These are phyloP conservation scores for Neomorphus geoffroyi DNA, from an alignment of 2,797 vertebrate genomes.

Conservation along the genomic window DNA sequence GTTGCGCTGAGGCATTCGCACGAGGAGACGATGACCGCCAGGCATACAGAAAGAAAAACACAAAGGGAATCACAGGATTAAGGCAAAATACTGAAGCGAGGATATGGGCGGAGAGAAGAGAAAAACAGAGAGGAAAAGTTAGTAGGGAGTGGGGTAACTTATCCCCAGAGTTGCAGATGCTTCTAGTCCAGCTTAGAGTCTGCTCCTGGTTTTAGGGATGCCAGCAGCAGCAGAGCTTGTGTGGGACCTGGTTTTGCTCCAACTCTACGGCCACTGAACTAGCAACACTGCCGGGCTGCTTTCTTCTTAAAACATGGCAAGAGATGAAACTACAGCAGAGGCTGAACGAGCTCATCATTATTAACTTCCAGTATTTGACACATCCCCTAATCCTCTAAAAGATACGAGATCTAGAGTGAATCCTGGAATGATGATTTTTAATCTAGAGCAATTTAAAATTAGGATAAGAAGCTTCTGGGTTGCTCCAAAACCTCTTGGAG, in stretches of 20 bases:
- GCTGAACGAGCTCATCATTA: background rate
- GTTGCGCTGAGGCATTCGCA: background rate
- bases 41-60: background rate
- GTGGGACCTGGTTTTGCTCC: background rate
- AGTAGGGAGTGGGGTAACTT: background rate
- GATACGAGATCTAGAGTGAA: background rate
- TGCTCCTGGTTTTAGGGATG: background rate
- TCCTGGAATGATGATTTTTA: background rate
- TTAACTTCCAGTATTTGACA: background rate
- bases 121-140: background rate
- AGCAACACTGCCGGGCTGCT: background rate
- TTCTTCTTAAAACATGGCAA: background rate
- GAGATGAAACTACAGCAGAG: background rate
- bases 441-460: background rate
- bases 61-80: background rate
- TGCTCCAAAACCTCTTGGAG: background rate
- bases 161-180: background rate
- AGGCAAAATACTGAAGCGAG: background rate
- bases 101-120: background rate
- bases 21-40: background rate
- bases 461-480: background rate
- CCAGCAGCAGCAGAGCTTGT: background rate
- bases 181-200: background rate
- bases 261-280: rapidly evolving
- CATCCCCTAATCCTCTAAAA: background rate